A percentile compares a stretch with the other conserved stretches of the same genome.
Conservation (phyloP, 2,888 invertebrate genomes). For the Ormia ochracea region DNA sequence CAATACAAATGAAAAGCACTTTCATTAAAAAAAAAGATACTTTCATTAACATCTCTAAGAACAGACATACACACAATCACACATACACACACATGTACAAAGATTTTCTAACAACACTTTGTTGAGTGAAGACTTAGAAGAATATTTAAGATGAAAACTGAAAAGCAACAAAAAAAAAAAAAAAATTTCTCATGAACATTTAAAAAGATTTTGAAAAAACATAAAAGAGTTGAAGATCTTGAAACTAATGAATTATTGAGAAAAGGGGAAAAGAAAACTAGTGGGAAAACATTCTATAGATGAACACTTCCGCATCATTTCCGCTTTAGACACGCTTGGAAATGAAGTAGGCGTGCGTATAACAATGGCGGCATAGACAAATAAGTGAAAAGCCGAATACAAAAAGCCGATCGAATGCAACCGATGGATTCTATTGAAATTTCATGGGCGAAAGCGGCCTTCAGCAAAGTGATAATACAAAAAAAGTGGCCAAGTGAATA, state of each 20-base stretch:
- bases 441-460: no score
- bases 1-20: conserved; percentile 3
- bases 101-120: not conserved
- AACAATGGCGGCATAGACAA: not conserved
- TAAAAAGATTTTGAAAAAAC: not conserved
- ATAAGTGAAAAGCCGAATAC: not conserved
- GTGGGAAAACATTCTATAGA: conserved; percentile 42
- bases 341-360: not conserved
- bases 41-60: no score
- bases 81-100: not conserved
- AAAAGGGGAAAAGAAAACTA: conserved; percentile 2
- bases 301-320: conserved; percentile 51
- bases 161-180: no score
- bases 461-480: no score
- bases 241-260: not conserved
- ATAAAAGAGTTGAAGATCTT: conserved; percentile 50
- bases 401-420: not conserved
- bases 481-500: no score
- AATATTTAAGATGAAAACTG: not conserved
- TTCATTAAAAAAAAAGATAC: no score
- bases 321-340: conserved; percentile 12
- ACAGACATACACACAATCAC: not conserved
- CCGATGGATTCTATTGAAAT: not conserved
- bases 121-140: not conserved
- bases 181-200: conserved; percentile 26